Evolutionary conservation across 2,797 vertebrate species (phyloP), one percentile per base, ranked within the genome.

Genomic region (Antrozous pallidus): DNA sequence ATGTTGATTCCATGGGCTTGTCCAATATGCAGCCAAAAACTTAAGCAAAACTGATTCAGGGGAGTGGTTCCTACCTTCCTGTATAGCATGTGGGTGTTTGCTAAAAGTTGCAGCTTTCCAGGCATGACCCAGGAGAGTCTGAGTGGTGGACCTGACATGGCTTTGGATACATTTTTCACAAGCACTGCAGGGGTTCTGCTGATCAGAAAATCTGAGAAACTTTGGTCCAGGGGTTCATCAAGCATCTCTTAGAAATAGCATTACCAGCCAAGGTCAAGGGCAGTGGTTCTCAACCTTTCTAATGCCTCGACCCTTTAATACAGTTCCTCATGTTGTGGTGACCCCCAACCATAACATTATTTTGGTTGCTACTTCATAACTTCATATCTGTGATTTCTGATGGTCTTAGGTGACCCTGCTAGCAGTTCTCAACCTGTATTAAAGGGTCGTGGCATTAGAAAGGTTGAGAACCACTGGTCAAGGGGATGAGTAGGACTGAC

Each of bases 161-260:
- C 31, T 31, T 63, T 71, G 51, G 63, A n/a, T 63, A 18, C 61
- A 26, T 51, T 94, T 79, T 42, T 78, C 45, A 42, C 6, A 63
- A 70, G 63, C 12, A 51, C 4, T 78, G 31, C 16, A 61, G 38
- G 36, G 58, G 75, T 36, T 84, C 58, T 5, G 1, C 33, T 28
- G 17, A 58, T 78, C n/a, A 69, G n/a, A 14, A 83, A 88, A 81
- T 58, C 11, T 70, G 79, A 83, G n/a, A 67, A 63, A 42, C 12
- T 61, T 22, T 65, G 67, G 12, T 54, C 33, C 31, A 42, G 18
- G 14, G 16, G 3, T 2, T 65, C 36, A 73, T 22, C 28, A 83
- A 70, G n/a, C 13, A 75, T 69, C 26, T 83, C 20, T 47, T 74
- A 70, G 38, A 88, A 84, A 40, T 40, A 22, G 11, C 26, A 63